A percentile compares a stretch with the other conserved stretches of the same genome.
Conservation (phyloP, 2,888 invertebrate genomes). For the Diadromus collaris region DNA sequence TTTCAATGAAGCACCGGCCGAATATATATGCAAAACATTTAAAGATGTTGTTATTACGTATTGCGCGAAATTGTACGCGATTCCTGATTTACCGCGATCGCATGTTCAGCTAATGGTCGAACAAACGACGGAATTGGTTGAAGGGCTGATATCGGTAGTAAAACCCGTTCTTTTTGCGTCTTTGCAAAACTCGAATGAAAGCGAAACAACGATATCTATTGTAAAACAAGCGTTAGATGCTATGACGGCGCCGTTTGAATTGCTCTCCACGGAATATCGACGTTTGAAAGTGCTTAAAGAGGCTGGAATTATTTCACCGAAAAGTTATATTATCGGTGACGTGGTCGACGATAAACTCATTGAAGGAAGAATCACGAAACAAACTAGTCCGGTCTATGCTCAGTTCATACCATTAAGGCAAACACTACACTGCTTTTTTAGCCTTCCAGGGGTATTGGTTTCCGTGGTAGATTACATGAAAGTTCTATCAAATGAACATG, state of each 20-base stretch:
- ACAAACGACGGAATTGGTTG: slow-evolving; percentile 15
- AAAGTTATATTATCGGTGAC: slow-evolving; percentile 12
- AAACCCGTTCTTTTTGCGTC: slow-evolving; percentile 1
- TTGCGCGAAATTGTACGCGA: slow-evolving; percentile 24
- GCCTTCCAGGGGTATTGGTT: neutral
- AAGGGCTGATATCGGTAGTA: slow-evolving; percentile 4
- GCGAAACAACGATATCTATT: neutral
- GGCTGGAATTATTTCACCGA: neutral
- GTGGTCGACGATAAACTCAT: neutral
- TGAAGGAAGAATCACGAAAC: slow-evolving; percentile 17
- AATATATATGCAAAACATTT: slow-evolving; percentile 6
- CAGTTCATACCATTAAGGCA: slow-evolving; percentile 3
- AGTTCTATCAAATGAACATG: neutral
- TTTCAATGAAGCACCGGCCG: neutral
- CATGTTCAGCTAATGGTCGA: slow-evolving; percentile 24
- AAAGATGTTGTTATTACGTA: slow-evolving; percentile 15
- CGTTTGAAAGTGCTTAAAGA: neutral
- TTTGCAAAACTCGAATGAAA: neutral
- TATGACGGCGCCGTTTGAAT: neutral
- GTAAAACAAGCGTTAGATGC: neutral
- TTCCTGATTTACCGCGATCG: slow-evolving; percentile 22
- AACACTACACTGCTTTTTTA: slow-evolving; percentile 6
- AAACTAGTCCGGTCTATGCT: slow-evolving; percentile 1
- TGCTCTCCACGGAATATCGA: neutral
- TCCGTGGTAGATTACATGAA: slow-evolving; percentile 7